phyloP scores from a whole-genome alignment of 2,888 invertebrate species.

The Diploptera punctata region DNA sequence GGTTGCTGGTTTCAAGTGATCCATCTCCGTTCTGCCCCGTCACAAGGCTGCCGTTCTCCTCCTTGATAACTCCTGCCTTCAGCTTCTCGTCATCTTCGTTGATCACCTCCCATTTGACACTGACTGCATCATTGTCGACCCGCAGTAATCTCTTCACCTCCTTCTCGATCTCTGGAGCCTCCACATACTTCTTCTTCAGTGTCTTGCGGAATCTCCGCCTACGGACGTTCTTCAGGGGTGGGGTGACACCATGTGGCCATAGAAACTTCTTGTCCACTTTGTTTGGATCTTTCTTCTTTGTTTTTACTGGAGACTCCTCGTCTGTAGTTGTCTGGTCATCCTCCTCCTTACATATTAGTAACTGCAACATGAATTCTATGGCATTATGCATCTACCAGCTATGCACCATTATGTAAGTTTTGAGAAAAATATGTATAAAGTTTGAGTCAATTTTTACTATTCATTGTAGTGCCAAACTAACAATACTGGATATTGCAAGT shows the following conservation, averaged over 20 bases:
- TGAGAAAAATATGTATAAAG: too few relatives aligned
- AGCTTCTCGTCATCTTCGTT: constrained; percentile 81
- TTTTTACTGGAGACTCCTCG: constrained; percentile 78
- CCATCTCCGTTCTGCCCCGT: constrained; percentile 51
- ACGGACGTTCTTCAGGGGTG: constrained; percentile 94
- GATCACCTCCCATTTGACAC: constrained; percentile 77
- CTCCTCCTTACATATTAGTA: constrained; percentile 86
- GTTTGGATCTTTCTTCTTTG: constrained; percentile 84
- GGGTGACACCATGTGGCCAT: constrained; percentile 95
- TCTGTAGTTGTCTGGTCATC: constrained; percentile 77
- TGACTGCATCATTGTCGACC: constrained; percentile 91
- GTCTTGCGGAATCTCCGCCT: constrained; percentile 93
- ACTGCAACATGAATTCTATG: constrained; percentile 53
- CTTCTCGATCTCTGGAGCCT: constrained; percentile 97
- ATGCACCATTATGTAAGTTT: too few relatives aligned
- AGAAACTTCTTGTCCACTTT: constrained; percentile 92
- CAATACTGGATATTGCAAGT: too few relatives aligned
- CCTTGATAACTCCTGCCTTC: constrained; percentile 50
- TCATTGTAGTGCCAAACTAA: too few relatives aligned
- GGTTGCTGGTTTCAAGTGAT: constrained; percentile 51
- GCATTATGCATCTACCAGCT: too few relatives aligned
- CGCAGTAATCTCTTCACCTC: constrained; percentile 93
- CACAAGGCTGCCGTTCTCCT: constrained; percentile 50
- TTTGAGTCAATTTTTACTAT: too few relatives aligned
- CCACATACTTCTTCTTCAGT: constrained; percentile 94